Conservation (phyloP, 2,888 invertebrate genomes). For the Platycnemis pennipes region DNA sequence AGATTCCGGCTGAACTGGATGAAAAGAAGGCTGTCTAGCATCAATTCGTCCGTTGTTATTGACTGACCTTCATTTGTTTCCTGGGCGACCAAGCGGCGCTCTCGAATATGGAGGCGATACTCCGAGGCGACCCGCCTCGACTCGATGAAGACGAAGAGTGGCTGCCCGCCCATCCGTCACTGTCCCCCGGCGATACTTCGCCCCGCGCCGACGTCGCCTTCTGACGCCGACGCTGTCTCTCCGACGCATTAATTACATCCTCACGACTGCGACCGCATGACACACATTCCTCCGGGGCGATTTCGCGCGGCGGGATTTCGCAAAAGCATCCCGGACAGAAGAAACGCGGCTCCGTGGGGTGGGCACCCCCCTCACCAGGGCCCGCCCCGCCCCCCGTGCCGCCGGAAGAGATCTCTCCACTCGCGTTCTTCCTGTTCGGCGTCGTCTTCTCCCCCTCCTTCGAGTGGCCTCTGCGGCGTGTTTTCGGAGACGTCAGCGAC, state of each 20-base stretch:
- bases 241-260: constrained; percentile 49
- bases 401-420: background rate
- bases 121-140: constrained; percentile 30
- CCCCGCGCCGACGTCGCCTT: background rate
- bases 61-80: constrained; percentile 60
- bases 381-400: background rate
- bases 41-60: background rate
- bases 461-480: background rate
- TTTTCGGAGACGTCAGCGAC: background rate
- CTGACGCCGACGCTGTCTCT: background rate
- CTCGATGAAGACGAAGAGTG: constrained; percentile 12
- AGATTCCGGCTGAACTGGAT: too few relatives aligned
- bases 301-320: background rate
- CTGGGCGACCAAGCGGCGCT: constrained; percentile 37
- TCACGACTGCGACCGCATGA: constrained; percentile 55
- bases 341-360: background rate
- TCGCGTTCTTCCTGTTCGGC: constrained; percentile 25
- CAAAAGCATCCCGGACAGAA: constrained; percentile 32
- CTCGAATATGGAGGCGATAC: constrained; percentile 59
- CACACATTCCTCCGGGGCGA: constrained; percentile 54
- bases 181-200: constrained; percentile 44
- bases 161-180: constrained; percentile 44
- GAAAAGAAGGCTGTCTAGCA: too few relatives aligned
- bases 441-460: constrained; percentile 43
- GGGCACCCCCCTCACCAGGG: background rate